Percentiles rank a stretch among this genome's conserved stretches.
Conservation (phyloP, 1,140 invertebrate genomes). For the Drosophila yakuba region DNA sequence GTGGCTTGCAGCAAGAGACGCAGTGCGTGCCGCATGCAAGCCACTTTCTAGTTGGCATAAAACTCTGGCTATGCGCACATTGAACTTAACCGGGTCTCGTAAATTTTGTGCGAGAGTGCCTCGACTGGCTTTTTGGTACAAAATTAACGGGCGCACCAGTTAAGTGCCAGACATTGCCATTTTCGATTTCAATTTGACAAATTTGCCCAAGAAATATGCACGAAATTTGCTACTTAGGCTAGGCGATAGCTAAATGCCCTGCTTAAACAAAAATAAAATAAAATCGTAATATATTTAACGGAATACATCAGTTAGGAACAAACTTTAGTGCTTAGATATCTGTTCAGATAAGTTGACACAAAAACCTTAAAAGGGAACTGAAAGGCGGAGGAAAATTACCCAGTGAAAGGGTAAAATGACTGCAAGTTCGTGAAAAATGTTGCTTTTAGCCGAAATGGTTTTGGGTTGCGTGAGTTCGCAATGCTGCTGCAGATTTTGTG, state of each 20-base stretch:
- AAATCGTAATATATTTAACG: too few species aligned
- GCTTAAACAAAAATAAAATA: background rate
- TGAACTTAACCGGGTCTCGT: conserved; percentile 63
- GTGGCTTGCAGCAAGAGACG: background rate
- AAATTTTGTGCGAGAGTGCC: conserved; percentile 40
- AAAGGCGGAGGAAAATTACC: background rate
- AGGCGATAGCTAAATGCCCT: background rate
- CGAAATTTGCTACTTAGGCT: background rate
- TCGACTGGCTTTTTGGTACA: conserved; percentile 17
- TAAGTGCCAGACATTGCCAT: conserved; percentile 59
- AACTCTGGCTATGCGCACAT: conserved; percentile 67
- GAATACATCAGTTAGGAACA: too few species aligned
- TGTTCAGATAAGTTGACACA: too few species aligned
- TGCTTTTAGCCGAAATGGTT: conserved; percentile 46
- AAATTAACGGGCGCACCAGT: conserved; percentile 60
- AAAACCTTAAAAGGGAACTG: background rate
- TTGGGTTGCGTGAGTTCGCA: conserved; percentile 48
- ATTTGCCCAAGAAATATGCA: conserved; percentile 59
- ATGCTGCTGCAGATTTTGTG: conserved; percentile 28
- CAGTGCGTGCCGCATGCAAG: conserved; percentile 70
- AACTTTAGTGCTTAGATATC: too few species aligned
- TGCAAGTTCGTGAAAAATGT: conserved; percentile 57
- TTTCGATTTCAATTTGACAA: conserved; percentile 71
- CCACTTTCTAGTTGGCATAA: conserved; percentile 72
- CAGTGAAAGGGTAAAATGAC: conserved; percentile 12